Base-by-base conservation (phyloP, 2,888 invertebrate genomes). In the Busseola fusca region DNA sequence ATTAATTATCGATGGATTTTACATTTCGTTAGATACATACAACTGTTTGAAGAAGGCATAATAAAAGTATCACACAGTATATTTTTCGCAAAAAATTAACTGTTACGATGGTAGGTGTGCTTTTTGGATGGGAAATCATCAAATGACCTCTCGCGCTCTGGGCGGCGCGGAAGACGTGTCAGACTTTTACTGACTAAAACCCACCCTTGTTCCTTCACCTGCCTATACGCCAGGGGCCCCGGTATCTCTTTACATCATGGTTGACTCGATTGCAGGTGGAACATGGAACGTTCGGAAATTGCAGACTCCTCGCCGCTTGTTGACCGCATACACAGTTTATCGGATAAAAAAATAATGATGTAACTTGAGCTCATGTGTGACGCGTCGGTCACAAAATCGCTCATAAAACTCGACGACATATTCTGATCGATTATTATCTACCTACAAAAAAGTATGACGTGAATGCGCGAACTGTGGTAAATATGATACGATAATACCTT, bases 381-480 rank as follows among this genome's bases (percentile, higher is more conserved):
- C 9, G 48, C 3, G 48, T 21, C 21, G 9, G 48, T 48, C 21
- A 12, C 52, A 52, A 14, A 52, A 25, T 52, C 25, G 1, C 6
- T 52, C 52, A 5, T 25, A 25, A 52, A 52, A 52, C 16, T 52
- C 14, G 25, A 52, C 14, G 25, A 52, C 6, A 52, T 25, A 25
- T 14, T 52, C 6, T 25, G 52, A 52, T 6, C 52, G 25, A 52
- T 52, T 52, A 52, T 52, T 52, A 52, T 14, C 25, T 16, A 25
- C 52, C 21, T 21, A 21, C 21, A 48, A 52, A 52, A 50, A 25
- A 52, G 14, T 25, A 25, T 52, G 52, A 1, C 25, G 25, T 52
- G 25, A 25, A 25, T 6, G 14, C 14, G 52, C 6, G 25, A 30
- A 7, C 54, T 74, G 25, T 60, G 48, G 30, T 54, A 65, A 74